These are phyloP conservation scores for Podarcis siculus DNA, from an alignment of 2,797 vertebrate genomes.

Conservation along the genomic window DNA sequence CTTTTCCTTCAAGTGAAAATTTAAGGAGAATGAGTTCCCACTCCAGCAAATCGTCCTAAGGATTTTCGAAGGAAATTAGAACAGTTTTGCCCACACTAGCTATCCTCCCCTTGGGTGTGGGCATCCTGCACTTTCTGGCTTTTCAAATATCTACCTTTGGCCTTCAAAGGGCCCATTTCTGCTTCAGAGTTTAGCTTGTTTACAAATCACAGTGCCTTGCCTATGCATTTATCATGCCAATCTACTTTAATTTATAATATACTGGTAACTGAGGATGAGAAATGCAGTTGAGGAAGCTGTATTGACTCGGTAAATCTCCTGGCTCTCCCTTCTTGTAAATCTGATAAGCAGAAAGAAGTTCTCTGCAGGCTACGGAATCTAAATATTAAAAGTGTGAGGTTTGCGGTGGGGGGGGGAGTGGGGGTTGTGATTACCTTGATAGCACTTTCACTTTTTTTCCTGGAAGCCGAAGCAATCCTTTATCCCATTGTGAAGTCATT, in stretches of 20 bases:
- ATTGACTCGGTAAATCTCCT: slow-evolving; percentile 75
- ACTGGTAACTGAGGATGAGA: slow-evolving; percentile 70
- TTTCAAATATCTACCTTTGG: slow-evolving; percentile 29
- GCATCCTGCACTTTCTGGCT: neutral
- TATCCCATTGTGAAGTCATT: slow-evolving; percentile 68
- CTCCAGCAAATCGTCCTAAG: too few relatives aligned
- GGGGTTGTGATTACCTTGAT: slow-evolving; percentile 64
- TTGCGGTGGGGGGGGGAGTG: too few relatives aligned
- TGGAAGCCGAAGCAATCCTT: slow-evolving; percentile 64
- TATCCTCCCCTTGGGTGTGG: too few relatives aligned
- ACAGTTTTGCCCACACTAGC: too few relatives aligned
- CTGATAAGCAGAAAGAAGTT: slow-evolving; percentile 67
- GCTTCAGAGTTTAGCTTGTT: slow-evolving; percentile 70
- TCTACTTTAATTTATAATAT: slow-evolving; percentile 74
- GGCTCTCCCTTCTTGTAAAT: slow-evolving; percentile 71
- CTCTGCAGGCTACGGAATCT: slow-evolving; percentile 65
- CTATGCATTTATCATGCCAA: slow-evolving; percentile 73
- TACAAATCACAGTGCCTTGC: slow-evolving; percentile 68
- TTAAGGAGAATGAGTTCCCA: too few relatives aligned
- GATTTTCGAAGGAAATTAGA: too few relatives aligned
- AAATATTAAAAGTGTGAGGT: slow-evolving; percentile 61
- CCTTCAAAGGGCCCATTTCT: slow-evolving; percentile 59
- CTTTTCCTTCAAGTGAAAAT: too few relatives aligned
- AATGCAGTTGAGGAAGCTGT: slow-evolving; percentile 70
- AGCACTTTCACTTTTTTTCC: slow-evolving; percentile 58